Evolutionary conservation across 2,113 vertebrate genomes (phyloP), one percentile per base, ranked within the genome.

Genomic region (Oncorhynchus masou): DNA sequence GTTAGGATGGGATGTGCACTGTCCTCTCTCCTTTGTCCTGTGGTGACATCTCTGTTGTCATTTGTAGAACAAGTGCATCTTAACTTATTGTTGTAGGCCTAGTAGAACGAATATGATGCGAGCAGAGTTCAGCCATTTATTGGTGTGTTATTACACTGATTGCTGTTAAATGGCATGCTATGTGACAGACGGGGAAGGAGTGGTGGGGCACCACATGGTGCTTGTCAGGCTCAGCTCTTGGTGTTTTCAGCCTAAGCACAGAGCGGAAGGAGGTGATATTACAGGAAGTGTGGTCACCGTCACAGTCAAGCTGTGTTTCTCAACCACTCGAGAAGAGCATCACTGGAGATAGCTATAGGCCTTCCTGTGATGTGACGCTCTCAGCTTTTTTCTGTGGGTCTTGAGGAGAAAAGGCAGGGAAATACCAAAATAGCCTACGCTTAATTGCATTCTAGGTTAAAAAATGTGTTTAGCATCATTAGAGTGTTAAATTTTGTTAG

Each of bases 231-330:
- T 88, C 81, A 83, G 79, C 80, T 71, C 84, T 81, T 83, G 75
- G 70, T 54, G 60, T 68, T 51, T 65, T 69, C 31, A 39, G 1
- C 6, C 62, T 62, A 54, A 29, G 22, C 81, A 83, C 82, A 87
- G 88, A 72, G 31, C 49, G 88, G 90, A 92, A 87, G 78, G 27
- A 68, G 81, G 57, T 64, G 45, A 83, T 70, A 71, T 87, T 79
- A 81, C 85, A 91, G 90, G 88, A 87, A 88, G 79, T 88, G 77
- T 83, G 48, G 81, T 86, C 78, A 83, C 4, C 45, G 31, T 66
- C 64, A 39, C 65, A 74, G 24, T 49, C 49, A 59, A 83, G 51
- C 48, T 68, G 4, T 3, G 66, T 84, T 81, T 80, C 74, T 79
- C 71, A 85, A 85, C 77, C 31, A 34, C 31, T 65, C 34, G 73